Conservation (phyloP, 2,113 vertebrate genomes). For the Sapayoa aenigma region DNA sequence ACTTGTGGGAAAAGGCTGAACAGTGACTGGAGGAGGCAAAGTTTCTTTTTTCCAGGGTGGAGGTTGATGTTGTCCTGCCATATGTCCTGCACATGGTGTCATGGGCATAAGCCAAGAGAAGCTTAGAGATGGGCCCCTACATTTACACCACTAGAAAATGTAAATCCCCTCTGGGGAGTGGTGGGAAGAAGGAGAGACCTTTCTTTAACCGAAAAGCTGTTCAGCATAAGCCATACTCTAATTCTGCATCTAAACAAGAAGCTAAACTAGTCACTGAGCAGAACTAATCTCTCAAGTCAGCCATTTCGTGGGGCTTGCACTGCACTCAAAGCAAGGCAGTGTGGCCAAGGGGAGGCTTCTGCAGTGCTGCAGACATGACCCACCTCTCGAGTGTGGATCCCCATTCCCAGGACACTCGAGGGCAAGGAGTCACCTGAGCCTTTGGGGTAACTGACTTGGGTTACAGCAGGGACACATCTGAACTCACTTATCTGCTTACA, state of each 20-base stretch:
- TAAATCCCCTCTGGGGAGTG: not conserved
- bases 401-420: rapidly evolving
- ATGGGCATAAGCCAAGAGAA: not conserved
- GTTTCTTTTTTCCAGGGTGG: not conserved
- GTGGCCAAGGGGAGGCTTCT: not conserved
- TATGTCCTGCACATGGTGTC: not conserved
- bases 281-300: not conserved
- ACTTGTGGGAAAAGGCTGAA: not conserved
- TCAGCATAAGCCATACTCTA: not conserved
- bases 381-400: rapidly evolving
- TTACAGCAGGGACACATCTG: not conserved
- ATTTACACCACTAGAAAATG: not conserved
- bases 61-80: not conserved
- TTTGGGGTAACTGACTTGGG: rapidly evolving
- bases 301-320: not conserved
- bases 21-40: not conserved
- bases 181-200: not conserved
- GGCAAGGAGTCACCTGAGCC: not conserved
- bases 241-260: not conserved
- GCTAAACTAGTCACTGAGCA: not conserved
- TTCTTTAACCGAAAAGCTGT: not conserved
- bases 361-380: not conserved
- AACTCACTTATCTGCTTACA: not conserved
- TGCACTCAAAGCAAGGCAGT: not conserved
- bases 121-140: not conserved